Conservation (phyloP, 1,140 invertebrate genomes). For the Galleria mellonella region DNA sequence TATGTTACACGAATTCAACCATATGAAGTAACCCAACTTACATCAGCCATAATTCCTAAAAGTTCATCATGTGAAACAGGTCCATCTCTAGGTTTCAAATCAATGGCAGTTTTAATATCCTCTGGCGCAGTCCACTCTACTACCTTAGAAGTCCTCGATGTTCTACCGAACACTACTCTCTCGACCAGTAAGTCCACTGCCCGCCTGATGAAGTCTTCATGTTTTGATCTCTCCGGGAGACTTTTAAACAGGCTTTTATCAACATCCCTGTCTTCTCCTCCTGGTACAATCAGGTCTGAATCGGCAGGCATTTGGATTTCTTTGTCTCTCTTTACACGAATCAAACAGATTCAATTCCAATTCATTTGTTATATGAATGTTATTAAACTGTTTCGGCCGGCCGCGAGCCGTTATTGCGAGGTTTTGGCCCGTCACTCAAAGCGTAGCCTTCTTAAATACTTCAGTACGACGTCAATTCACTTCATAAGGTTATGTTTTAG, state of each 20-base stretch:
- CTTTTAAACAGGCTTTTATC: slow-evolving; percentile 59
- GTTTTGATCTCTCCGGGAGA: slow-evolving; percentile 74
- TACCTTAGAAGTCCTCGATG: slow-evolving; percentile 80
- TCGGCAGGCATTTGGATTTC: slow-evolving; percentile 56
- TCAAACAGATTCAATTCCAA: slow-evolving; percentile 22
- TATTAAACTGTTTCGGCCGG: slow-evolving; percentile 31
- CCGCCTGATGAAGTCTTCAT: slow-evolving; percentile 82
- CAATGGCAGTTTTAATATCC: slow-evolving; percentile 77
- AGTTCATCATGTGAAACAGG: slow-evolving; percentile 81
- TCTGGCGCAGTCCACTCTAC: slow-evolving; percentile 85
- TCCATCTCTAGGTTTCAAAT: slow-evolving; percentile 78
- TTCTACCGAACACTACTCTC: slow-evolving; percentile 84
- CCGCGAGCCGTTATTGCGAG: slow-evolving; percentile 32
- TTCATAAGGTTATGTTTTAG: slow-evolving; percentile 58
- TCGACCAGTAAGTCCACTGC: slow-evolving; percentile 83
- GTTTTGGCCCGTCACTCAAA: slow-evolving; percentile 44
- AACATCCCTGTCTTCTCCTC: slow-evolving; percentile 24
- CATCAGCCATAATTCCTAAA: slow-evolving; percentile 77
- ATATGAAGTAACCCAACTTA: slow-evolving; percentile 63
- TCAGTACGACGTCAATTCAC: slow-evolving; percentile 47
- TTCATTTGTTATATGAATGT: slow-evolving; percentile 16
- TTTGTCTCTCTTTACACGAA: slow-evolving; percentile 19
- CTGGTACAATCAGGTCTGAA: slow-evolving; percentile 50
- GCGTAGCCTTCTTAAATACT: slow-evolving; percentile 66
- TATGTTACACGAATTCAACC: too few relatives aligned